Conservation (phyloP, 2,113 vertebrate genomes). For the Stomatorhinus ivindoensis region DNA sequence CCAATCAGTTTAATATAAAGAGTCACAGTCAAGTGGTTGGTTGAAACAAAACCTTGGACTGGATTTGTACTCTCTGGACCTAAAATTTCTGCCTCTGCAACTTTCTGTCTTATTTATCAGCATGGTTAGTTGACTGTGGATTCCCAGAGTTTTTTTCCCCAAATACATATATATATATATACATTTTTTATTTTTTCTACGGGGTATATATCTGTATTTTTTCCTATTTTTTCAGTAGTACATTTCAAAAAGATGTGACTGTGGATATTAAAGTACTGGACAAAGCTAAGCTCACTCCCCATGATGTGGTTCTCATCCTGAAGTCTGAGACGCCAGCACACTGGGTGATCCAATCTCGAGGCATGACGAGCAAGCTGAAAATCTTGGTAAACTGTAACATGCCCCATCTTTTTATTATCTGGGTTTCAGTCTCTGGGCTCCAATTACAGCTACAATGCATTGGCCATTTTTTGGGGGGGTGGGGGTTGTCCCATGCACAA, state of each 20-base stretch:
- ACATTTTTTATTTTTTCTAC: no score
- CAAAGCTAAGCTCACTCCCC: slow-evolving; percentile 59
- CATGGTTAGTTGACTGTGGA: neutral
- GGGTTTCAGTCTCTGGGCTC: neutral
- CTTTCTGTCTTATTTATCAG: neutral
- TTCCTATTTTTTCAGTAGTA: slow-evolving; percentile 51
- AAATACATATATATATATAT: no score
- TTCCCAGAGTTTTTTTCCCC: neutral
- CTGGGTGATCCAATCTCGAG: slow-evolving; percentile 85
- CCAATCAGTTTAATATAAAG: neutral
- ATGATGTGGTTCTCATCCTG: slow-evolving; percentile 74
- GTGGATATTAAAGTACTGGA: slow-evolving; percentile 79
- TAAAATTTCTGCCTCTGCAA: no score
- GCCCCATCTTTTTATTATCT: neutral
- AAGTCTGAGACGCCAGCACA: slow-evolving; percentile 87
- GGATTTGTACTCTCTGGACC: no score
- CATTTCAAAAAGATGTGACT: slow-evolving; percentile 91
- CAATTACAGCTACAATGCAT: neutral
- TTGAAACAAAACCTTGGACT: neutral
- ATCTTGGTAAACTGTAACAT: slow-evolving; percentile 71
- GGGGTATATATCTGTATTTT: neutral
- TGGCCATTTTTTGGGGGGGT: neutral
- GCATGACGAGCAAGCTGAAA: slow-evolving; percentile 71
- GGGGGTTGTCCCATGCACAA: neutral
- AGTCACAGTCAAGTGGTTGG: neutral